Base-by-base conservation (phyloP, 2,113 vertebrate species). In the Neotoma lepida region DNA sequence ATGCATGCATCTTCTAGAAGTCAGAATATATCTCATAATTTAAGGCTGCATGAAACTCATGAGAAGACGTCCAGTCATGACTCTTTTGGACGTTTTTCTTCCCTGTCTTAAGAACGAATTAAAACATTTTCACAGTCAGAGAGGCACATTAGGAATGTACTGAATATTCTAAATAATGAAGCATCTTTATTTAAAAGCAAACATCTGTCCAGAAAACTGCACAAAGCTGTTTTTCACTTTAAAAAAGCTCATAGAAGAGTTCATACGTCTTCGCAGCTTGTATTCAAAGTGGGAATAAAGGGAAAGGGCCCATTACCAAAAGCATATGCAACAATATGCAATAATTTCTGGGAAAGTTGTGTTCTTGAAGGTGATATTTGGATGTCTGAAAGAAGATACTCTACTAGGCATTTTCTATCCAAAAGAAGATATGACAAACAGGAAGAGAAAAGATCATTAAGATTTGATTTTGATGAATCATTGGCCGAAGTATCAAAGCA, bases 181-280 rank as follows among this genome's bases (percentile, higher is more conserved):
- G 97, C 93, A 54, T 97, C 96, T 74, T 93, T 97, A 35, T 97
- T 97, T 86, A 98, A 98, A 96, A 98, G 96, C 86, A 97, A 95
- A 84, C 87, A 89, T 76, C 92, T 98, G 80, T 97, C 97, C 26
- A 97, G 88, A 95, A 97, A 96, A 96, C 95, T 98, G 63, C 88
- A 96, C 76, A 95, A 90, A 97, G 98, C 97, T 58, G 95, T 97
- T 95, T 89, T 97, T 86, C 97, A 98, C 70, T 96, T 98, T 90
- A 97, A 97, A 85, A 98, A 98, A 93, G 98, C 98, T 86, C 97
- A 96, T 71, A 97, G 95, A 86, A 96, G 89, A 90, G 95, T 98
- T 85, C 73, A 95, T 39, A 98, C 92, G 13, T 98, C 96, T 95
- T 96, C 98, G 90, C 96, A 98, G 86, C 96, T 97, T 54, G 89